Evolutionary conservation across 2,113 vertebrate species (phyloP), one percentile per base, ranked within the genome.

Genomic region (Ramphastos sulfuratus): DNA sequence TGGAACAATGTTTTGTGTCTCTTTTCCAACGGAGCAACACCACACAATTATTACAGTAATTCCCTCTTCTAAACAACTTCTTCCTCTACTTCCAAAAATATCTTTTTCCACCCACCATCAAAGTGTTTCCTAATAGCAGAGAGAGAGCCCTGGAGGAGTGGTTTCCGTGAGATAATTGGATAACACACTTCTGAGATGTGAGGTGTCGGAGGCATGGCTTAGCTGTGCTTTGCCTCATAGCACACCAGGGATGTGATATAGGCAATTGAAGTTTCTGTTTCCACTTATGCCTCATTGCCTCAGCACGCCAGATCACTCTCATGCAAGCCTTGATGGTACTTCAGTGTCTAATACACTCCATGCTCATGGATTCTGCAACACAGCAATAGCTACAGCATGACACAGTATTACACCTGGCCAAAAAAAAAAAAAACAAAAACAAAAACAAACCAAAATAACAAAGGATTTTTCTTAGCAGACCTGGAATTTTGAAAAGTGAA

Each of bases 141-240:
- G 46, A 83, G 71, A 71, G 16, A 67, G 39, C 76, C 91, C 67
- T 90, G 37, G 59, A 75, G 74, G 19, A 18, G 56, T 85, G 50
- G 77, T 85, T 96, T 88, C 66, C 56, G 82, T 58, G 78, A 96
- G 71, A 92, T 94, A 96, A 95, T 84, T 93, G 71, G 64, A 90
- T 96, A 89, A 64, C 75, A 77, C 42, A 83, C 71, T 67, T 86
- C 44, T 48, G 80, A 93, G 83, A 91, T 78, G 28, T 80, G 90
- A 95, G 88, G 93, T 82, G 89, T 67, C 2, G 3, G 58, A 95
- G 39, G 17, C 61, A 83, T 18, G 30, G 63, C 78, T 93, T 96
- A 90, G 87, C 72, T 95, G 74, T 79, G 50, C 64, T 94, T 91
- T 96, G 85, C 82, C 76, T 93, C 93, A 96, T 76, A 96, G 76